A percentile compares a stretch with the other conserved stretches of the same genome.
Conservation (phyloP, 53 echinoderm and acorn worm genomes). For the Temnopleurus reevesii region DNA sequence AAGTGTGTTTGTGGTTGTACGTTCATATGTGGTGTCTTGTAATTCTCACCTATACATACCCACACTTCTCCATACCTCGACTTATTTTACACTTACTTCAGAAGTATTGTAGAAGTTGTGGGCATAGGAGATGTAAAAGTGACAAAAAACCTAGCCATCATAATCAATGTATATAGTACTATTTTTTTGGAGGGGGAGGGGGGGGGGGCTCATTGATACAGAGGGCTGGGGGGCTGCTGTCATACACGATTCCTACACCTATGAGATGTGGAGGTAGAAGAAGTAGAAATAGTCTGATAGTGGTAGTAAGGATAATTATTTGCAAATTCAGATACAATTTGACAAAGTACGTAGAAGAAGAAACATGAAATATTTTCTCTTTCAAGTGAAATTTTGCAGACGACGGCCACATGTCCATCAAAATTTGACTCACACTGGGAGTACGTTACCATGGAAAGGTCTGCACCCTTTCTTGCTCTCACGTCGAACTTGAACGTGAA, state of each 20-base stretch:
- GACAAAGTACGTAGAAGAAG: not conserved
- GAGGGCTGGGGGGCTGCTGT: no score
- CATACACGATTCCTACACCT: no score
- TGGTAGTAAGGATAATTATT: not conserved
- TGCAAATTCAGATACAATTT: not conserved
- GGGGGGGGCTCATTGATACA: not conserved
- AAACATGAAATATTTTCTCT: not conserved
- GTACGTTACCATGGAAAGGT: not conserved
- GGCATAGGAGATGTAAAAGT: no score
- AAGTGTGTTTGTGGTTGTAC: not conserved
- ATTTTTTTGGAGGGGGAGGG: not conserved
- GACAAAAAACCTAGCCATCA: no score
- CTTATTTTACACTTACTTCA: no score
- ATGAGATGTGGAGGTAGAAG: not conserved
- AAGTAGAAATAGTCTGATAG: not conserved
- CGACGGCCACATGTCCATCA: not conserved
- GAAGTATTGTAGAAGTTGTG: no score
- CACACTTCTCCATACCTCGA: no score
- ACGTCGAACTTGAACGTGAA: not conserved
- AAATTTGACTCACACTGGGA: not conserved
- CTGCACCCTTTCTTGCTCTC: not conserved
- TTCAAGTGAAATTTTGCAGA: not conserved
- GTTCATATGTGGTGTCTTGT: not conserved
- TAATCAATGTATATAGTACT: no score
- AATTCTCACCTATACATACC: no score